Base-by-base conservation (phyloP, 2,888 invertebrate species). In the Trichacis sp. region DNA sequence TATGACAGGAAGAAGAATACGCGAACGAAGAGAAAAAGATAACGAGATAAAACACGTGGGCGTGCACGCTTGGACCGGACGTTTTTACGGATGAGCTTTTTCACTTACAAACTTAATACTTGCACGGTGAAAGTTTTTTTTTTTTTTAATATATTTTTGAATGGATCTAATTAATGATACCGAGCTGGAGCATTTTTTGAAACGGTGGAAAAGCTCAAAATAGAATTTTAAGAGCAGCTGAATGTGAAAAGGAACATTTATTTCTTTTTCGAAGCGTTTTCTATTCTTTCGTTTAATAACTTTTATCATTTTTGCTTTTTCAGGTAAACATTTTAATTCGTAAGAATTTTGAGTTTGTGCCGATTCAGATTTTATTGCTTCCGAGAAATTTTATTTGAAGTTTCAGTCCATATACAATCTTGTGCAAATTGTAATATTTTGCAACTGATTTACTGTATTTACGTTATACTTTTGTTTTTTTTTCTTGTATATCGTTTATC, bases 31-130 rank as follows among this genome's bases (percentile, higher is more conserved):
- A 18, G 43, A 52, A 51, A 46, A 12, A 63, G 30, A 52, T 29
- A 55, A 52, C 43, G 42, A 57, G 43, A 66, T 57, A 55, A 54
- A 58, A 59, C 71, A 64, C 68, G 74, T 79, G 78, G 78, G 80
- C 71, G 77, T 74, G 68, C 68, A 70, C 71, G 67, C 71, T 67
- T 64, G 63, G 68, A 66, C 71, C 64, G 38, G 68, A 63, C 69
- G 66, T 61, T 77, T 76, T 76, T 75, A 73, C 73, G 71, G 79
- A 76, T 71, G 71, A 70, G 70, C 74, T 76, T 76, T 75, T 72
- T 69, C 57, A 68, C 63, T 61, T 55, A 73, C 67, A 67, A 68
- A 60, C 14, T 47, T 47, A 12, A 19, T 12, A n/a, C 14, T 29
- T 29, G 19, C 19, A 5, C 18, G 6, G 18, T 42, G 2, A 3